phyloP scores from a whole-genome alignment of 2,888 invertebrate genomes.

The Oscheius sp. region DNA sequence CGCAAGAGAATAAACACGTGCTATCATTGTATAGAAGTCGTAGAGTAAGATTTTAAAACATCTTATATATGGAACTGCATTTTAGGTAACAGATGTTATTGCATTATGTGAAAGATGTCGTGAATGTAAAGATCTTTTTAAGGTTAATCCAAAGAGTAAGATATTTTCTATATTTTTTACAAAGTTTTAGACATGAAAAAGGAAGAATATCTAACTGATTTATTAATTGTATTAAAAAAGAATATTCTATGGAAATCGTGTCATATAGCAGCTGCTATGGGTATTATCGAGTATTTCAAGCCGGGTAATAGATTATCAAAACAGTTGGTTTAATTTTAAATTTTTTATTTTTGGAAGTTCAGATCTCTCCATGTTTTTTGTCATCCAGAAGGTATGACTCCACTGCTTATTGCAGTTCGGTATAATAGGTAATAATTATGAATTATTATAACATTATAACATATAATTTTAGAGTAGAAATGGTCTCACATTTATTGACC shows the following conservation, averaged over 20 bases:
- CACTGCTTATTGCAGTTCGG: background rate
- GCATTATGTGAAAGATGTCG: constrained; percentile 57
- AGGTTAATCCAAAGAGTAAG: constrained; percentile 33
- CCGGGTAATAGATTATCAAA: background rate
- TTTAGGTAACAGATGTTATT: constrained; percentile 52
- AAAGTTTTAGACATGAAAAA: constrained; percentile 32
- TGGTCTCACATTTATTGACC: constrained; percentile 60
- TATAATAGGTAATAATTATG: constrained; percentile 43
- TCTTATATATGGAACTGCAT: background rate
- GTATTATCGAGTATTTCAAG: constrained; percentile 47
- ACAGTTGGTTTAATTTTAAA: background rate
- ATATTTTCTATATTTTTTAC: too few relatives aligned
- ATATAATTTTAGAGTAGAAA: constrained; percentile 45
- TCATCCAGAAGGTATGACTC: constrained; percentile 15
- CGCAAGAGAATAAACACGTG: constrained; percentile 39
- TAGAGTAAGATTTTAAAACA: constrained; percentile 33
- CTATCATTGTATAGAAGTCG: constrained; percentile 50
- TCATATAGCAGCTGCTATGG: constrained; percentile 49
- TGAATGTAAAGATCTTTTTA: constrained; percentile 54
- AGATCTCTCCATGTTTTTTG: constrained; percentile 2
- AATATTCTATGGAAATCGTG: constrained; percentile 54
- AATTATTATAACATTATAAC: constrained; percentile 13
- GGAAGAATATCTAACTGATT: constrained; percentile 41
- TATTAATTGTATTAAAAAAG: constrained; percentile 46
- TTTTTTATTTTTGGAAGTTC: constrained; percentile 21